phyloP scores from a whole-genome alignment of 2,888 invertebrate species.

The Drosophila limbata region DNA sequence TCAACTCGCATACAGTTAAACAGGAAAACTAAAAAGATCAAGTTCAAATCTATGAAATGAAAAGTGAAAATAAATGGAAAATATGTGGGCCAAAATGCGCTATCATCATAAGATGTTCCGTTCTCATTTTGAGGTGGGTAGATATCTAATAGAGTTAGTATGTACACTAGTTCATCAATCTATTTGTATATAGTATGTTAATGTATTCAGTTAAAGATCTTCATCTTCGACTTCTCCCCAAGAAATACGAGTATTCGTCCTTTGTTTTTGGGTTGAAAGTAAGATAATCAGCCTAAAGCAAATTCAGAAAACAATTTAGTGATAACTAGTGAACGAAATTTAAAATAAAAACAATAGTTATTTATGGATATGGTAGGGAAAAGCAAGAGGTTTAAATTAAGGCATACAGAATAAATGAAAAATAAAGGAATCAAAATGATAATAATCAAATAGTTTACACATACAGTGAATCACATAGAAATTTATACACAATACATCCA shows the following conservation, averaged over 20 bases:
- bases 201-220: conserved; percentile 20
- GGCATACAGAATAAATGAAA: conserved; percentile 42
- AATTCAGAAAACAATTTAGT: conserved; percentile 34
- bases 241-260: conserved; percentile 10
- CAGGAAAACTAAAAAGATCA: conserved; percentile 19
- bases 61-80: conserved; percentile 11
- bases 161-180: conserved; percentile 25
- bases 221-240: background rate
- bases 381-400: conserved; percentile 24
- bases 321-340: conserved; percentile 39
- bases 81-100: background rate
- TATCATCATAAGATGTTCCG: background rate
- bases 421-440: conserved; percentile 28
- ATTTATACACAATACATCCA: conserved; percentile 84
- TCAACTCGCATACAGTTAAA: conserved; percentile 34
- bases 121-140: background rate
- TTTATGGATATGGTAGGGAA: conserved; percentile 38
- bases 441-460: conserved; percentile 66
- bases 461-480: conserved; percentile 85
- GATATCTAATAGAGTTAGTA: conserved; percentile 7
- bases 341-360: conserved; percentile 10
- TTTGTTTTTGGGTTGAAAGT: conserved; percentile 14
- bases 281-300: conserved; percentile 30
- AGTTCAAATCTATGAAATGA: conserved; percentile 18
- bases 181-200: conserved; percentile 12